Evolutionary conservation across 2,797 vertebrate genomes (phyloP).

Genomic region (Sylvilagus floridanus): DNA sequence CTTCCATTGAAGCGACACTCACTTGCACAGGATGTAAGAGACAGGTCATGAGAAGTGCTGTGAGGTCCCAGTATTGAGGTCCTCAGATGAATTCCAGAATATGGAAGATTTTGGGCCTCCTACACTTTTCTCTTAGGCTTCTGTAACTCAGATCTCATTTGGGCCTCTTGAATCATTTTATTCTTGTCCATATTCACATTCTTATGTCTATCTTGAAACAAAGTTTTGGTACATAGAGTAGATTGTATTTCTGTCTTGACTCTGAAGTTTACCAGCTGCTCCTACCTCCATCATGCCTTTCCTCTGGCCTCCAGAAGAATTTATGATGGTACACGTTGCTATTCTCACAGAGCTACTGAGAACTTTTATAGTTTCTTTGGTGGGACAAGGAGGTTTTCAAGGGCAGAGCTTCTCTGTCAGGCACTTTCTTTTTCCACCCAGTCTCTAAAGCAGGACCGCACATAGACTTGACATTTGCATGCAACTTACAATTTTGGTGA

Average conservation of each 20-base stretch:
- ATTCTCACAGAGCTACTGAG: accelerated
- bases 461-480: neutral
- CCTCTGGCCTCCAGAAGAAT: neutral
- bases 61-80: neutral
- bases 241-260: neutral
- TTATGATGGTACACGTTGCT: neutral
- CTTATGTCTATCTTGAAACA: neutral
- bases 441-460: neutral
- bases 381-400: neutral
- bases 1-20: neutral
- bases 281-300: neutral
- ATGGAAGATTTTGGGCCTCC: conserved; percentile 25
- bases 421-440: neutral
- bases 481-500: neutral
- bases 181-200: neutral
- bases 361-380: neutral
- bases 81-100: conserved; percentile 38
- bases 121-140: neutral
- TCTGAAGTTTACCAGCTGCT: neutral
- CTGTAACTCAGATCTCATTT: neutral
- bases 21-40: neutral
- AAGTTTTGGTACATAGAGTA: neutral
- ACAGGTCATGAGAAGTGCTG: conserved; percentile 5
- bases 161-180: conserved; percentile 12
- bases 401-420: neutral